Evolutionary conservation across 30 jellyfish, hydroid and myxozoan genomes (phyloP).

Genomic region (Turritopsis dohrnii): DNA sequence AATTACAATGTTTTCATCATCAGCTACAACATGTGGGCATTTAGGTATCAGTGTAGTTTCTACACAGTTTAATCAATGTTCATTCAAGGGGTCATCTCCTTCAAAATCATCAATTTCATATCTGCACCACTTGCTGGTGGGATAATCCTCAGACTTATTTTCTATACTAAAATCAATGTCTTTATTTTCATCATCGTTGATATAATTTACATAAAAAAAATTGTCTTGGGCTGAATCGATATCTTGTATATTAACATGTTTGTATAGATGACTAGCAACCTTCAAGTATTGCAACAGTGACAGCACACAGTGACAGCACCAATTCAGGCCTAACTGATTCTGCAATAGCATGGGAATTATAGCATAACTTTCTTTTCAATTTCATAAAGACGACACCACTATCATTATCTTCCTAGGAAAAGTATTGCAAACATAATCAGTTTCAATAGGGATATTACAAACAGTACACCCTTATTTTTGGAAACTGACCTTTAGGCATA

Average conservation of each 20-base stretch:
- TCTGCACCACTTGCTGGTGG: not conserved
- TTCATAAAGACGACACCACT: conserved; percentile 19
- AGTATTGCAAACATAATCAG: too few species aligned
- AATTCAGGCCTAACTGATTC: conserved; percentile 20
- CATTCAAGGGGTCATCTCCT: not conserved
- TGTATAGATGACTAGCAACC: not conserved
- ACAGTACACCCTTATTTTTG: not conserved
- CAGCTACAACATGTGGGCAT: conserved; percentile 16
- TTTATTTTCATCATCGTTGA: not conserved
- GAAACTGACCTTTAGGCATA: conserved; percentile 3
- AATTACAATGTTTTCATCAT: conserved; percentile 1
- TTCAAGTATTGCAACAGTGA: conserved; percentile 5
- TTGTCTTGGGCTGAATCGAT: not conserved
- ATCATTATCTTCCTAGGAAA: conserved; percentile 8
- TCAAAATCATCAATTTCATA: conserved; percentile 4
- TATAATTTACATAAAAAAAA: not conserved
- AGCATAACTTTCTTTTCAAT: conserved; percentile 14
- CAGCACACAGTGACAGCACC: not conserved
- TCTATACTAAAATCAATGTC: not conserved
- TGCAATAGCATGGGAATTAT: conserved; percentile 10
- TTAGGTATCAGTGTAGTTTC: not conserved
- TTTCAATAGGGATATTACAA: conserved; percentile 5
- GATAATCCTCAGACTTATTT: not conserved
- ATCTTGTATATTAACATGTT: not conserved
- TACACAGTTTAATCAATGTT: conserved; percentile 1